These are phyloP conservation scores for Biston betularia DNA, from an alignment of 2,888 invertebrate species.

Conservation along the genomic window DNA sequence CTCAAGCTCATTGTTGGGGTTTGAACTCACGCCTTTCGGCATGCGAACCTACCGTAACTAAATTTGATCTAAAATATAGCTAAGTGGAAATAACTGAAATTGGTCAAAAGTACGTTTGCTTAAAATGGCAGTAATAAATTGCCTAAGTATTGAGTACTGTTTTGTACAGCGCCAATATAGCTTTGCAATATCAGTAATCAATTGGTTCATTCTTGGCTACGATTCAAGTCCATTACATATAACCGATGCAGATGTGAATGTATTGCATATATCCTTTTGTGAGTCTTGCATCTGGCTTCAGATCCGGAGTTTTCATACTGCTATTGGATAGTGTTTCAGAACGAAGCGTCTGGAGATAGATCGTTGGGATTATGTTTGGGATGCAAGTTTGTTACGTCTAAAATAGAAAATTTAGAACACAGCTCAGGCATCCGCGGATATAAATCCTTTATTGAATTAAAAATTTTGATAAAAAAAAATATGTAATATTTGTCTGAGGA, in stretches of 20 bases:
- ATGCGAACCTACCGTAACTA: too few species aligned
- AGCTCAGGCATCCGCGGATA: too few species aligned
- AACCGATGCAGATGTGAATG: conserved; percentile 73
- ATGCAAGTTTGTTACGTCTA: conserved; percentile 6
- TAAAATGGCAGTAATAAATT: too few species aligned
- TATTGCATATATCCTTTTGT: conserved; percentile 70
- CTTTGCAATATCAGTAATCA: conserved; percentile 84
- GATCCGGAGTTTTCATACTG: conserved; percentile 41
- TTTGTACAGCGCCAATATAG: conserved; percentile 31
- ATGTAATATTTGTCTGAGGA: too few species aligned
- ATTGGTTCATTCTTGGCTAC: conserved; percentile 83
- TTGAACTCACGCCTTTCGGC: too few species aligned
- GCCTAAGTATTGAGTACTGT: conserved; percentile 18
- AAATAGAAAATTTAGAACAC: neutral
- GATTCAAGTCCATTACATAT: conserved; percentile 82
- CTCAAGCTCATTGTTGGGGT: too few species aligned
- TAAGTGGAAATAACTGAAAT: too few species aligned
- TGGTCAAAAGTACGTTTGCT: too few species aligned
- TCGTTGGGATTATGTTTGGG: conserved; percentile 19
- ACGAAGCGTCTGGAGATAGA: conserved; percentile 29
- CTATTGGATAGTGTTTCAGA: conserved; percentile 44
- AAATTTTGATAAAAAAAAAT: too few species aligned
- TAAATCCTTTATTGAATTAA: too few species aligned
- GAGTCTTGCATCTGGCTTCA: conserved; percentile 64
- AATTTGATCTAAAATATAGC: too few species aligned